Percentiles rank a stretch among this genome's conserved stretches.
These are phyloP conservation scores for Notospermus geniculatus DNA, from an alignment of 1,140 invertebrate species.

Conservation along the genomic window DNA sequence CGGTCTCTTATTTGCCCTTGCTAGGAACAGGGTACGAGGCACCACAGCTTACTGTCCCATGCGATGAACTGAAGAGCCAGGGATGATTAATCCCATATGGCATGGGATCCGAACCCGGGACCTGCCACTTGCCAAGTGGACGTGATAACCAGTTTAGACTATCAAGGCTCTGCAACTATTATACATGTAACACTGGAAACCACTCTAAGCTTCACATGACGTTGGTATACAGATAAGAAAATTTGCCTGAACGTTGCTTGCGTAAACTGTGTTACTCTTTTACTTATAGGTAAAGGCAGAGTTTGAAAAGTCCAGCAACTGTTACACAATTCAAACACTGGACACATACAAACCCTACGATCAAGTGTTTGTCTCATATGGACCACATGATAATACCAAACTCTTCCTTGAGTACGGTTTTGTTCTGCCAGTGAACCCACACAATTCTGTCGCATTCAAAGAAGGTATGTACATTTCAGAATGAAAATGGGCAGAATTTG, in stretches of 20 bases:
- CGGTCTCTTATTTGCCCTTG: no score
- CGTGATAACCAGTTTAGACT: no score
- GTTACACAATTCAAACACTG: constrained; percentile 62
- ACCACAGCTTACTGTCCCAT: no score
- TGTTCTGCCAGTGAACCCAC: constrained; percentile 62
- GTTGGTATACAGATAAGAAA: no score
- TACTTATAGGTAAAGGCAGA: constrained; percentile 55
- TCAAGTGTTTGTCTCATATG: constrained; percentile 77
- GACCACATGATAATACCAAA: constrained; percentile 67
- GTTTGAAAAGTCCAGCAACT: constrained; percentile 52
- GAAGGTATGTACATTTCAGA: no score
- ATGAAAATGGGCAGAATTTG: no score
- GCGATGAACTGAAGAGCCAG: no score
- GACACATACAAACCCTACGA: constrained; percentile 57
- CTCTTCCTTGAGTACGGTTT: constrained; percentile 76
- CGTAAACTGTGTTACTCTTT: background rate
- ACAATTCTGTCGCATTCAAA: constrained; percentile 60
- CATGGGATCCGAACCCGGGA: constrained; percentile 71
- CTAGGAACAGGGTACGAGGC: no score
- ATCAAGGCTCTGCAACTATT: no score
- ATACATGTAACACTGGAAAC: no score
- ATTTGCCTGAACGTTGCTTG: background rate
- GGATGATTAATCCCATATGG: constrained; percentile 56
- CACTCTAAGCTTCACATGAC: no score
- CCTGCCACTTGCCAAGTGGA: no score